A percentile compares a stretch with the other conserved stretches of the same genome.
These are phyloP conservation scores for Tiliqua scincoides DNA, from an alignment of 2,113 vertebrate species.

Conservation along the genomic window DNA sequence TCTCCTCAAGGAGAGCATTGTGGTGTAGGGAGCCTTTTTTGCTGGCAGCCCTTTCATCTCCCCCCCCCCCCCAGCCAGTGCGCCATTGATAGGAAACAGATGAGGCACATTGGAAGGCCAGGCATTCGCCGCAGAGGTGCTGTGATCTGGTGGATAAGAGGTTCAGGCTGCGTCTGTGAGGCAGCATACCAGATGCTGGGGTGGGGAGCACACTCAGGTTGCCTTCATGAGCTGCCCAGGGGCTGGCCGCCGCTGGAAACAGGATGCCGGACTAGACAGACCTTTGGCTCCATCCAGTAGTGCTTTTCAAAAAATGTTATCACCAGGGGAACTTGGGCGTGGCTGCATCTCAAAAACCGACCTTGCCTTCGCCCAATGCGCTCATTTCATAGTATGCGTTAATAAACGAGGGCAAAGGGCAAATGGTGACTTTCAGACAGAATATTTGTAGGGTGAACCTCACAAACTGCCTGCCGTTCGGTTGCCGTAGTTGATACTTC, in stretches of 20 bases:
- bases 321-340: not conserved
- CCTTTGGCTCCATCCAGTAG: not conserved
- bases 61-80: not conserved
- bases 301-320: not conserved
- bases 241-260: not conserved
- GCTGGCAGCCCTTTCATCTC: constrained; percentile 14
- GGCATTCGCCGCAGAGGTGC: not conserved
- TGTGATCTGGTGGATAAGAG: constrained; percentile 11
- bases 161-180: constrained; percentile 7
- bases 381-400: not conserved
- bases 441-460: not conserved
- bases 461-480: not conserved
- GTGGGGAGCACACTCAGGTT: not conserved
- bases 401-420: not conserved
- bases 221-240: not conserved
- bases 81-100: constrained; percentile 29
- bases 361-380: not conserved
- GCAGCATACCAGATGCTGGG: not conserved
- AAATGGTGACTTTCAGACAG: not conserved
- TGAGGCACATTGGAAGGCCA: constrained; percentile 22
- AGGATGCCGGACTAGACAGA: not conserved
- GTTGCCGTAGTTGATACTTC: not conserved
- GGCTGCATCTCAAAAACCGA: not conserved
- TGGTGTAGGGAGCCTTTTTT: not conserved
- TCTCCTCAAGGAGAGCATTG: constrained; percentile 31